These are phyloP conservation scores for Thalassarche chlororhynchos DNA, from an alignment of 2,113 vertebrate genomes.

Conservation along the genomic window DNA sequence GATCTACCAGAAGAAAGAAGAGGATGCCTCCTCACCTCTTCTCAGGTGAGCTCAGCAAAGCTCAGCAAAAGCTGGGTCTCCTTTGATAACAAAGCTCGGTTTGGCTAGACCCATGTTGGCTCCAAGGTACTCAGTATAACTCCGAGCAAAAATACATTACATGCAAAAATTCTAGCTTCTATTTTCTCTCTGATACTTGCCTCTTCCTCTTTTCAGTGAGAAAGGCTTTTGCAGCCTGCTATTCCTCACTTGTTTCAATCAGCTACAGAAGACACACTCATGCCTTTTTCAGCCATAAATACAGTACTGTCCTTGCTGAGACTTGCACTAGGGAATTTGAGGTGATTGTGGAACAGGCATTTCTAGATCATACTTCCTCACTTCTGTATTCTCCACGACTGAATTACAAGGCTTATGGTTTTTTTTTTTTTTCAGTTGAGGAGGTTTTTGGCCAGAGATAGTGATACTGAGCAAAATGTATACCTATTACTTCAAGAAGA, in stretches of 20 bases:
- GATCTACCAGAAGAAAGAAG: neutral
- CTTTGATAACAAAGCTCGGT: neutral
- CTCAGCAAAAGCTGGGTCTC: neutral
- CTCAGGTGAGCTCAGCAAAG: neutral
- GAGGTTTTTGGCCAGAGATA: neutral
- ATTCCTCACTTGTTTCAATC: neutral
- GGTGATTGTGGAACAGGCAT: neutral
- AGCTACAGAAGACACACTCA: neutral
- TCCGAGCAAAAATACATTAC: neutral
- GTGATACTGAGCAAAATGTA: neutral
- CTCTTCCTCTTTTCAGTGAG: neutral
- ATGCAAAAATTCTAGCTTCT: neutral
- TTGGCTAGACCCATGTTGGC: neutral
- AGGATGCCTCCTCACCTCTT: neutral
- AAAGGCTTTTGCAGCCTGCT: neutral
- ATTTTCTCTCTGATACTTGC: neutral
- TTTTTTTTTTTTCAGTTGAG: neutral
- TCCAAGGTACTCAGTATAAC: neutral
- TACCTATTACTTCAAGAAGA: neutral
- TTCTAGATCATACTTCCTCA: neutral
- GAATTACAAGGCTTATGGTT: neutral
- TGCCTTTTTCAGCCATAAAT: slow-evolving; percentile 15
- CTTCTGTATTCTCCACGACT: neutral
- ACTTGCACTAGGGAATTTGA: neutral
- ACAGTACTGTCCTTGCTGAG: neutral